A percentile compares a stretch with the other conserved stretches of the same genome.
Evolutionary conservation across 1,140 invertebrate species (phyloP).

Genomic region (Saxidomus purpurata): DNA sequence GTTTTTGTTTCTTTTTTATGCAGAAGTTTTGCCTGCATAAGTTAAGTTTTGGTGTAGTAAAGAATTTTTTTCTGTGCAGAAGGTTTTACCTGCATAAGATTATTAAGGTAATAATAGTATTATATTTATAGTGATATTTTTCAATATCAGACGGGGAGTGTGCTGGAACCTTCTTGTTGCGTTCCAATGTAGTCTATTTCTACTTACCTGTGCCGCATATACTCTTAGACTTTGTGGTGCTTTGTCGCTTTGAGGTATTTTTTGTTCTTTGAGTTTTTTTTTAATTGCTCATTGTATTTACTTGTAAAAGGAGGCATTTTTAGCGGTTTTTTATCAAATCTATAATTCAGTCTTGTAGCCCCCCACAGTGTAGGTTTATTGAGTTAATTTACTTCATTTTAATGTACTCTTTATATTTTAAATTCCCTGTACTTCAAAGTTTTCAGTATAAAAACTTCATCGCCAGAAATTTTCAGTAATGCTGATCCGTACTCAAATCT

Average conservation of each 20-base stretch:
- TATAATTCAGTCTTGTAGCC: slow-evolving; percentile 11
- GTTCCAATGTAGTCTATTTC: slow-evolving; percentile 11
- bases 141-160: background rate
- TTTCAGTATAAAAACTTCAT: slow-evolving; percentile 8
- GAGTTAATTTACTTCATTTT: slow-evolving; percentile 13
- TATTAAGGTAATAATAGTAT: no score
- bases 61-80: no score
- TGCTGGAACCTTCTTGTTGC: slow-evolving; percentile 4
- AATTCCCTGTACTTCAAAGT: slow-evolving; percentile 4
- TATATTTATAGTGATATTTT: no score
- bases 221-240: slow-evolving; percentile 9
- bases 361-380: slow-evolving; percentile 9
- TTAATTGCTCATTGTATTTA: slow-evolving; percentile 7
- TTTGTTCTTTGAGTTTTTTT: slow-evolving; percentile 13
- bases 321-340: background rate
- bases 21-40: no score
- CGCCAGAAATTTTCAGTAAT: background rate
- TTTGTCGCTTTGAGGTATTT: background rate
- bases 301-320: slow-evolving; percentile 4
- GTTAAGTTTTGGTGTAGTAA: no score
- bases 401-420: slow-evolving; percentile 8
- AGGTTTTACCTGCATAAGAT: no score
- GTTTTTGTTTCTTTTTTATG: no score
- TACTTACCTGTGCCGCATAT: slow-evolving; percentile 9
- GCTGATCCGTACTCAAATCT: background rate